Base-by-base conservation (phyloP, 1,140 invertebrate species). In the Ditylenchus dipsaci region DNA sequence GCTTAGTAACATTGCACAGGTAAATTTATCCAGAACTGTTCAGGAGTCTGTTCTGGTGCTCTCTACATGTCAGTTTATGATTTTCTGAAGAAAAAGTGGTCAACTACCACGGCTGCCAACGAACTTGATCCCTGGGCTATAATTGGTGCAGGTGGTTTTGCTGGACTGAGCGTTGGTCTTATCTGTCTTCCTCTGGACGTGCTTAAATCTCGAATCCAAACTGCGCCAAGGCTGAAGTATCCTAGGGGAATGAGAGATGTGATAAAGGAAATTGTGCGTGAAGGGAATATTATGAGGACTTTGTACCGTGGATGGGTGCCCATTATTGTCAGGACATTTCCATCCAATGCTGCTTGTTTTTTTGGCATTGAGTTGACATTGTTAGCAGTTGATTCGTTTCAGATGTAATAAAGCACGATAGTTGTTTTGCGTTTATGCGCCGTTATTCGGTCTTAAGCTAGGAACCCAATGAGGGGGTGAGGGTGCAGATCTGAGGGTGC, bases 51-150 rank as follows among this genome's bases (percentile, higher is more conserved):
- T 68, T 94, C 93, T 0, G 92, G 90, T 85, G 95, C 93, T 43
- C 89, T 94, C 86, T 99, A 98, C 85, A 97, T 98, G 81, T 89
- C 95, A 86, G 91, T 91, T 0, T 98, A 99, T 82, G 95, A 98
- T 84, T 90, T 87, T 84, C 83, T 97, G 0, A 90, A 95, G 84
- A 86, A 88, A 71, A 81, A 86, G 27, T 38, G 33, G 33, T 38
- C 33, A 38, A 5, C 33, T 5, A 38, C 33, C 33, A 38, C 33
- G 33, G 3, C 33, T 38, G 33, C 33, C 3, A 38, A 38, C 33
- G 33, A 38, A 38, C 3, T 38, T 38, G 33, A 38, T 38, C 33
- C 33, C 11, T 38, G 33, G 33, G 33, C 33, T 38, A 38, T 38
- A 38, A 38, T 38, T 38, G 49, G n/a, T 73, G 92, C 95, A 74